A percentile compares a stretch with the other conserved stretches of the same genome.
phyloP scores from a whole-genome alignment of 2,797 vertebrate species.

The Urophycis tenuis region DNA sequence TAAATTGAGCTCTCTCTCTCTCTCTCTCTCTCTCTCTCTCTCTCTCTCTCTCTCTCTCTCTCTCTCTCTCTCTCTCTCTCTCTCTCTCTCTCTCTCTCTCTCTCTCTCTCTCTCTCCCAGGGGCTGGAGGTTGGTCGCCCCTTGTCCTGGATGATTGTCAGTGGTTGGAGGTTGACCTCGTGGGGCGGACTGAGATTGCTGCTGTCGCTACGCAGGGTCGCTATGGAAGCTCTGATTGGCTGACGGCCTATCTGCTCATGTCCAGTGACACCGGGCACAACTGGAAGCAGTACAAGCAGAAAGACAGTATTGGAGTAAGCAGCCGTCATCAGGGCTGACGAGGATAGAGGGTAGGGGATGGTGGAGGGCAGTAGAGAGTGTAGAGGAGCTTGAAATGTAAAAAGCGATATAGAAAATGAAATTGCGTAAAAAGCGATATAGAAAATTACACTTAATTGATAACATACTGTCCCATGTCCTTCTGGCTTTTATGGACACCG shows the following conservation, averaged over 20 bases:
- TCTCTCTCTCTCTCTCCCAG: not conserved
- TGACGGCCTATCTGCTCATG: slow-evolving; percentile 81
- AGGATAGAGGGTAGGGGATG: too few species aligned
- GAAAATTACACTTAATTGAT: too few species aligned
- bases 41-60: not conserved
- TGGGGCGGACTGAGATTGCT: slow-evolving; percentile 77
- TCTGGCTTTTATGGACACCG: too few species aligned
- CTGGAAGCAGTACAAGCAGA: slow-evolving; percentile 86
- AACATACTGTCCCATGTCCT: too few species aligned
- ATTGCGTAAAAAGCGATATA: too few species aligned
- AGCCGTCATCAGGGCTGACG: too few species aligned
- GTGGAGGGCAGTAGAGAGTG: too few species aligned
- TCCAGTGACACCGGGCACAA: slow-evolving; percentile 88
- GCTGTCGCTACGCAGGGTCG: slow-evolving; percentile 85
- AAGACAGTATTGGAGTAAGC: slow-evolving; percentile 80
- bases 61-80: slow-evolving; percentile 1
- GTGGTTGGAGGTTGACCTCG: slow-evolving; percentile 49
- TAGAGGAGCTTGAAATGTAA: too few species aligned
- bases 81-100: not conserved
- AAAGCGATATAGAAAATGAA: too few species aligned
- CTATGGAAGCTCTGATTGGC: slow-evolving; percentile 89
- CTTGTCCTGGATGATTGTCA: not conserved
- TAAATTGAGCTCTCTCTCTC: not conserved
- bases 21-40: not conserved
- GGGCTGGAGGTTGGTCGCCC: not conserved